Percentiles rank a stretch among this genome's conserved stretches.
These are phyloP conservation scores for Lipotes vexillifer DNA, from an alignment of 2,113 vertebrate genomes.

Conservation along the genomic window DNA sequence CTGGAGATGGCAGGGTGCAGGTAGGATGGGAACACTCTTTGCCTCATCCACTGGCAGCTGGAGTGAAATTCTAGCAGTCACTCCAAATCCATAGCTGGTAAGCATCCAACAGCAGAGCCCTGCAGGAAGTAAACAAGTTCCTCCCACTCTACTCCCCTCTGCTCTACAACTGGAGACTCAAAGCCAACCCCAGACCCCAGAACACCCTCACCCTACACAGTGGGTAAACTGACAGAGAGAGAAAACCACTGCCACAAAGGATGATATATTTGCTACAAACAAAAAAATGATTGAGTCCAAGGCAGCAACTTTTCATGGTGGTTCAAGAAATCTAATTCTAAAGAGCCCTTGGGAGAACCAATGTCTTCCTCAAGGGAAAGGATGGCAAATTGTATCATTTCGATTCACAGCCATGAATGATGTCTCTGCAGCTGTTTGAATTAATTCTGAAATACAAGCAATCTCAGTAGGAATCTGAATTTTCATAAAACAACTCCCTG, in stretches of 20 bases:
- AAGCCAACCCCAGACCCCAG: background rate
- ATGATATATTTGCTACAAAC: background rate
- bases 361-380: background rate
- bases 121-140: constrained; percentile 61
- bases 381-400: background rate
- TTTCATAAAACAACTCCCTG: constrained; percentile 22
- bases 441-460: constrained; percentile 14
- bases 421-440: constrained; percentile 27
- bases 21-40: background rate
- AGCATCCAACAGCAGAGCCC: background rate
- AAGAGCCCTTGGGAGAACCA: background rate
- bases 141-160: constrained; percentile 51
- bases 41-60: background rate
- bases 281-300: background rate
- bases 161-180: constrained; percentile 26
- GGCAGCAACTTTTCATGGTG: background rate
- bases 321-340: background rate
- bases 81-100: constrained; percentile 17
- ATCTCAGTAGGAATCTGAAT: background rate
- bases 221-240: background rate
- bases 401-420: background rate
- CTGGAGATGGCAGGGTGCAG: background rate
- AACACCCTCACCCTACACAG: background rate
- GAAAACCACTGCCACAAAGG: background rate
- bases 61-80: constrained; percentile 26